Percentiles rank a stretch among this genome's conserved stretches.
phyloP scores from a whole-genome alignment of 2,797 vertebrate species.

The Zalophus californianus region DNA sequence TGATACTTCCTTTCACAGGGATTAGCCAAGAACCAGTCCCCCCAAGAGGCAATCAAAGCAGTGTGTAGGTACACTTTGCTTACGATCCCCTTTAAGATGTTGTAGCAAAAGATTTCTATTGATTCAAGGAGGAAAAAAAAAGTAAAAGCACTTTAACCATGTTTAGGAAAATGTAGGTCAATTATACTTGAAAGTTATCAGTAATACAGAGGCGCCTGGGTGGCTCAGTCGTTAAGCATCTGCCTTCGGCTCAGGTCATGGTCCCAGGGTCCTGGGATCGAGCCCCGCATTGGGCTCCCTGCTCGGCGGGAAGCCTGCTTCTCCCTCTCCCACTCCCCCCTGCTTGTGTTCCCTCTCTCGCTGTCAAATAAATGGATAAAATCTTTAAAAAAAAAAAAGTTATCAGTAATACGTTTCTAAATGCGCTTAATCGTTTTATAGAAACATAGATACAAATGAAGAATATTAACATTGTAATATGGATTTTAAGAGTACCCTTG shows the following conservation, averaged over 20 bases:
- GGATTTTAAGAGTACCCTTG: neutral
- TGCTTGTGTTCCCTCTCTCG: too few relatives aligned
- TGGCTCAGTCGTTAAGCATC: too few relatives aligned
- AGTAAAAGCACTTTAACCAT: constrained; percentile 34
- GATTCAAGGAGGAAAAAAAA: neutral
- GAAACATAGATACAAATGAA: neutral
- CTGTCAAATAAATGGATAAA: too few relatives aligned
- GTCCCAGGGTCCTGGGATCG: too few relatives aligned
- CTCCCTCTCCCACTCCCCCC: too few relatives aligned
- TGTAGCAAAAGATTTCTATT: neutral
- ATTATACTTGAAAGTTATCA: constrained; percentile 49
- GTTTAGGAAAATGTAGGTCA: constrained; percentile 16
- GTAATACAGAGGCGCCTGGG: too few relatives aligned
- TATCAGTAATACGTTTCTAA: neutral
- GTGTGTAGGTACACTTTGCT: neutral
- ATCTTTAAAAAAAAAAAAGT: too few relatives aligned
- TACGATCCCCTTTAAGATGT: neutral
- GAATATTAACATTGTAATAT: neutral
- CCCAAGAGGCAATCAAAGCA: neutral
- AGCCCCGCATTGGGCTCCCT: too few relatives aligned
- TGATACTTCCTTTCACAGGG: neutral
- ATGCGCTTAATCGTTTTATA: neutral
- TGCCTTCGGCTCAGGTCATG: too few relatives aligned
- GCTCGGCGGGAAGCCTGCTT: too few relatives aligned
- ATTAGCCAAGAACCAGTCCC: neutral